Evolutionary conservation across 2,888 invertebrate genomes (phyloP).

Genomic region (Sepioteuthis lessoniana): DNA sequence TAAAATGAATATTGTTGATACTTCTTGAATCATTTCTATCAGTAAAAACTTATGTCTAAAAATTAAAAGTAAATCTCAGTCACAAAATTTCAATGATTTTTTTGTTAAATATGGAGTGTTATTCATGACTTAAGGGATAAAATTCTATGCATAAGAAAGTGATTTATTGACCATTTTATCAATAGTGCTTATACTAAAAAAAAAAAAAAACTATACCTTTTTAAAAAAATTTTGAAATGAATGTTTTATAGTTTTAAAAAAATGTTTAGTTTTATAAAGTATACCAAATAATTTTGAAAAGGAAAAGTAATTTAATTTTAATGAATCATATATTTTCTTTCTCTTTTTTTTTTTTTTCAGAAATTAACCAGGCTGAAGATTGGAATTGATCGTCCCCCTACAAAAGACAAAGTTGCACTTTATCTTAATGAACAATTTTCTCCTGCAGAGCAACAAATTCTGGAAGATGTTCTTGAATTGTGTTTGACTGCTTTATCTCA

Average conservation of each 20-base stretch:
- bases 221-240: too few species aligned
- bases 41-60: not conserved
- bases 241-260: too few species aligned
- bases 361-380: slow-evolving; percentile 56
- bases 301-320: not conserved
- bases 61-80: not conserved
- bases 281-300: not conserved
- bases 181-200: too few species aligned
- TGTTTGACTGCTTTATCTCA: slow-evolving; percentile 53
- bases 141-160: too few species aligned
- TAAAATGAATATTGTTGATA: not conserved
- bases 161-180: too few species aligned
- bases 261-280: too few species aligned
- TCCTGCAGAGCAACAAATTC: slow-evolving; percentile 51
- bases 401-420: slow-evolving; percentile 55
- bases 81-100: not conserved
- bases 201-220: too few species aligned
- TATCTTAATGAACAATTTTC: slow-evolving; percentile 62
- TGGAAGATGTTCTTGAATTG: slow-evolving; percentile 53
- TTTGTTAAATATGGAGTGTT: too few species aligned
- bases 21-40: not conserved
- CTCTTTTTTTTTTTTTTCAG: not conserved
- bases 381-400: slow-evolving; percentile 64
- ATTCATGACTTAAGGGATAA: too few species aligned
- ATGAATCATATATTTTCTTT: not conserved